A percentile compares a stretch with the other conserved stretches of the same genome.
Conservation (phyloP, 2,888 invertebrate species). For the Amiota mariae region DNA sequence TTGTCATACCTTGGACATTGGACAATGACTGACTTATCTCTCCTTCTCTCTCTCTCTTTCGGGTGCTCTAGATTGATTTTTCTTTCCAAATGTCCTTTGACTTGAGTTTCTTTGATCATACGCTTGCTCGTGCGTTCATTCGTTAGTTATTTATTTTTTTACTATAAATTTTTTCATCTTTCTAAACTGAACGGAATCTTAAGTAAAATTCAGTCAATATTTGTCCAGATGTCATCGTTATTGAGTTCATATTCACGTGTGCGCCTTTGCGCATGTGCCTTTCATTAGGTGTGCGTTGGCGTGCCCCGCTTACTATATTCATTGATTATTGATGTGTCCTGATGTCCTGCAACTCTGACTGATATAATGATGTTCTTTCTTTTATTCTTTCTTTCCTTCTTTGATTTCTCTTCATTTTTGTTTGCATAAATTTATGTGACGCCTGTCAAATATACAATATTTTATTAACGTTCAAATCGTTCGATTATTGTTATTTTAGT, state of each 20-base stretch:
- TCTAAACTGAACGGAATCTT: too few species aligned
- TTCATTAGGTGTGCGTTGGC: slow-evolving; percentile 26
- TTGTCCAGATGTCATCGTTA: slow-evolving; percentile 56
- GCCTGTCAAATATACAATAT: slow-evolving; percentile 31
- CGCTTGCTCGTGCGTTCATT: slow-evolving; percentile 51
- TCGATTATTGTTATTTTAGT: too few species aligned
- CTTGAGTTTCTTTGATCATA: slow-evolving; percentile 42
- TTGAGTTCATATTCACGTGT: too few species aligned
- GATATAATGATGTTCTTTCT: neutral
- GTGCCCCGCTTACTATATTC: neutral
- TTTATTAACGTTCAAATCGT: neutral
- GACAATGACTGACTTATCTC: too few species aligned
- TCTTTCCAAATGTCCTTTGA: slow-evolving; percentile 35
- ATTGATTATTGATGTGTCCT: neutral
- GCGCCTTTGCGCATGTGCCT: slow-evolving; percentile 11
- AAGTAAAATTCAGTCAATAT: slow-evolving; percentile 49
- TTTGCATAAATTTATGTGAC: slow-evolving; percentile 58
- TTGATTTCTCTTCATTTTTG: slow-evolving; percentile 31
- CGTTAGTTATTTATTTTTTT: slow-evolving; percentile 38
- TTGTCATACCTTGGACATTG: too few species aligned
- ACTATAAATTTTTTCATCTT: slow-evolving; percentile 28
- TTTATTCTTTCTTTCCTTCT: slow-evolving; percentile 8
- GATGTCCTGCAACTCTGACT: slow-evolving; percentile 7
- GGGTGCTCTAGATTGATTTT: neutral
- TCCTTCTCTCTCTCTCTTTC: neutral